These are phyloP conservation scores for Tetragnatha montana DNA, from an alignment of 2,888 invertebrate genomes.

Conservation along the genomic window DNA sequence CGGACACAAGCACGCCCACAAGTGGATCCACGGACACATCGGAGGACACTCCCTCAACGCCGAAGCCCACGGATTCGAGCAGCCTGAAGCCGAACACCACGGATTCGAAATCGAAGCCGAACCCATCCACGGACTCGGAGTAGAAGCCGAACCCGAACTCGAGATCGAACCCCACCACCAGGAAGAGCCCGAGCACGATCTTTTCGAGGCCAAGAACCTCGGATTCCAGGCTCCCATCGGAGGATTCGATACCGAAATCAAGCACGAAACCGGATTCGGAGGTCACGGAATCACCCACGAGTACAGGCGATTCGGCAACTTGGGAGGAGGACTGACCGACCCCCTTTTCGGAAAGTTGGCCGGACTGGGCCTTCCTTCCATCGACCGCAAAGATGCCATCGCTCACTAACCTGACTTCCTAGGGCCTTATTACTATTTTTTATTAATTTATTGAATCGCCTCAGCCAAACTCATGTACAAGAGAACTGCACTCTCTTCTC, in stretches of 20 bases:
- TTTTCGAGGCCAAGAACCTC: conserved; percentile 38
- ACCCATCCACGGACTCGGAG: conserved; percentile 39
- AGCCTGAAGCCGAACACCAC: conserved; percentile 40
- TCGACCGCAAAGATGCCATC: conserved; percentile 37
- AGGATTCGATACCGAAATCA: conserved; percentile 44
- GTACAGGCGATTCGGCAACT: conserved; percentile 41
- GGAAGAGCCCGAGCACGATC: conserved; percentile 30
- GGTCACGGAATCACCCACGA: conserved; percentile 52
- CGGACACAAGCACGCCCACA: conserved; percentile 47
- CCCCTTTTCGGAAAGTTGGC: conserved; percentile 46
- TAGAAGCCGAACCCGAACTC: conserved; percentile 24
- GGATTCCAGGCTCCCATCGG: conserved; percentile 28
- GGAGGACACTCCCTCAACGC: conserved; percentile 49
- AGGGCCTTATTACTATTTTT: not conserved
- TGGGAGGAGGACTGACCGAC: not conserved
- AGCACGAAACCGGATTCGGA: conserved; percentile 35
- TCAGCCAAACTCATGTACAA: conserved; percentile 36
- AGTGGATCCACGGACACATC: conserved; percentile 38
- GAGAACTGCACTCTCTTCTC: not conserved
- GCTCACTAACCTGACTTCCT: not conserved
- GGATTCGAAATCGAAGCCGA: conserved; percentile 45
- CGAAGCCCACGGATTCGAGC: conserved; percentile 40
- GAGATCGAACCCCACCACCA: conserved; percentile 34
- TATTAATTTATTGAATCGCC: conserved; percentile 48
- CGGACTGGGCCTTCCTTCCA: conserved; percentile 24